Evolutionary conservation across 1,140 invertebrate genomes (phyloP).

Genomic region (Danaus plexippus): DNA sequence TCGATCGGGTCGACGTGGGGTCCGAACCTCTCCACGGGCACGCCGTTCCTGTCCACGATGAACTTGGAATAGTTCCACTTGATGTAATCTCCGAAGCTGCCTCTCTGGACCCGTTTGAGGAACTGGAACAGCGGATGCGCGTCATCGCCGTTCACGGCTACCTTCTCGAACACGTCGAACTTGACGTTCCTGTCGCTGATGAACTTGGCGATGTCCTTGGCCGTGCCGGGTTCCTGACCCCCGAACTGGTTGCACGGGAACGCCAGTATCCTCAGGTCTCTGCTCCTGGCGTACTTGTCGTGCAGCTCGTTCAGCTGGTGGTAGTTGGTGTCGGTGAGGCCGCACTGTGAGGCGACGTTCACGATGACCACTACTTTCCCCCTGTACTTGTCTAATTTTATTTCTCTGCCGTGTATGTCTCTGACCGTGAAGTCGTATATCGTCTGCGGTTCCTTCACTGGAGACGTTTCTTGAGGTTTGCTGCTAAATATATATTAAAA

Average conservation of each 20-base stretch:
- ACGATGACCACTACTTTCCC: constrained; percentile 84
- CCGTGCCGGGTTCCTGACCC: constrained; percentile 84
- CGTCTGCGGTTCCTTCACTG: constrained; percentile 65
- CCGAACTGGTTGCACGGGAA: constrained; percentile 96
- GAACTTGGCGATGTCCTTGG: constrained; percentile 83
- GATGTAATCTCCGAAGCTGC: constrained; percentile 83
- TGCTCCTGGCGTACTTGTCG: constrained; percentile 75
- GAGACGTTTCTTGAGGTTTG: constrained; percentile 11
- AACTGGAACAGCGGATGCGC: constrained; percentile 91
- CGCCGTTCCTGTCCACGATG: constrained; percentile 88
- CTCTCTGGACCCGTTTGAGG: constrained; percentile 74
- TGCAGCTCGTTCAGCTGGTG: constrained; percentile 82
- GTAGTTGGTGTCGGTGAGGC: constrained; percentile 86
- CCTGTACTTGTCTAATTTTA: constrained; percentile 81
- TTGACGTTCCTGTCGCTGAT: constrained; percentile 78
- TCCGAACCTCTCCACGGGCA: constrained; percentile 85
- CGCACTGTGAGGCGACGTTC: constrained; percentile 91
- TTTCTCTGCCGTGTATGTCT: constrained; percentile 81
- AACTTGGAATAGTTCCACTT: constrained; percentile 99
- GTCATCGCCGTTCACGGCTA: constrained; percentile 90
- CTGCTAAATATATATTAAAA: constrained; percentile 16
- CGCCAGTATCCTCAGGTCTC: constrained; percentile 81
- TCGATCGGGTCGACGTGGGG: constrained; percentile 80
- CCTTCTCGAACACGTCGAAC: constrained; percentile 85
- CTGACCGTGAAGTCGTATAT: constrained; percentile 84